Percentiles rank a stretch among this genome's conserved stretches.
Conservation (phyloP, 2,888 invertebrate species). For the Acanthococcus lagerstroemiae region DNA sequence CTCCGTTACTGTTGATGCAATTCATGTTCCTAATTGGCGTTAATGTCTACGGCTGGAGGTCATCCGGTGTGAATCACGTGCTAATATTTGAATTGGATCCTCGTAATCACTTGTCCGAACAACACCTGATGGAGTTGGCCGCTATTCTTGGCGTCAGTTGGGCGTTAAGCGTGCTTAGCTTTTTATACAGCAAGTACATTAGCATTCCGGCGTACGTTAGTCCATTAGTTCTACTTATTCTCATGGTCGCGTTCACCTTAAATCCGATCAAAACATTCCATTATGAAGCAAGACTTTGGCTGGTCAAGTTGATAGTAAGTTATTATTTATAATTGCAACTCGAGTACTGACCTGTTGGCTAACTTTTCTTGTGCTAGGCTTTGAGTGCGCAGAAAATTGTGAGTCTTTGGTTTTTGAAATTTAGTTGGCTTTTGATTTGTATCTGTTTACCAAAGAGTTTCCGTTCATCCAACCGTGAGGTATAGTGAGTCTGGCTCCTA, state of each 20-base stretch:
- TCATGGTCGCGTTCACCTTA: slow-evolving; percentile 69
- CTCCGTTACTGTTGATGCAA: slow-evolving; percentile 81
- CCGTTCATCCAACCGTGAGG: too few relatives aligned
- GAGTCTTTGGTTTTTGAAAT: too few relatives aligned
- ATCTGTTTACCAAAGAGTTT: too few relatives aligned
- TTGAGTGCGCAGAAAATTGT: too few relatives aligned
- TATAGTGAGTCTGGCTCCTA: too few relatives aligned
- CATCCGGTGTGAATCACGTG: slow-evolving; percentile 95
- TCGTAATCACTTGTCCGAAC: slow-evolving; percentile 83
- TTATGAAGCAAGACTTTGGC: slow-evolving; percentile 90
- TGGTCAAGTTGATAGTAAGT: slow-evolving; percentile 75
- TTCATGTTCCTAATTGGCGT: slow-evolving; percentile 91
- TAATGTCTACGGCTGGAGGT: slow-evolving; percentile 94
- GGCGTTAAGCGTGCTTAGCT: slow-evolving; percentile 75
- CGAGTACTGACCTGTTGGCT: too few relatives aligned
- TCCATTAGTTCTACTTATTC: slow-evolving; percentile 73
- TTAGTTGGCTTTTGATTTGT: too few relatives aligned
- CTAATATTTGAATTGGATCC: slow-evolving; percentile 95
- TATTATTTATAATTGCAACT: neutral
- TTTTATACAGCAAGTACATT: slow-evolving; percentile 55
- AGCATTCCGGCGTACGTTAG: slow-evolving; percentile 87
- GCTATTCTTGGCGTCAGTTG: slow-evolving; percentile 90
- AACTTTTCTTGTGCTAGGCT: too few relatives aligned
- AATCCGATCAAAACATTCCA: slow-evolving; percentile 88
- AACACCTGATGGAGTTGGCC: slow-evolving; percentile 88